Evolutionary conservation across 1,140 invertebrate species (phyloP), one percentile per base, ranked within the genome.

Genomic region (Cecropterus lyciades): DNA sequence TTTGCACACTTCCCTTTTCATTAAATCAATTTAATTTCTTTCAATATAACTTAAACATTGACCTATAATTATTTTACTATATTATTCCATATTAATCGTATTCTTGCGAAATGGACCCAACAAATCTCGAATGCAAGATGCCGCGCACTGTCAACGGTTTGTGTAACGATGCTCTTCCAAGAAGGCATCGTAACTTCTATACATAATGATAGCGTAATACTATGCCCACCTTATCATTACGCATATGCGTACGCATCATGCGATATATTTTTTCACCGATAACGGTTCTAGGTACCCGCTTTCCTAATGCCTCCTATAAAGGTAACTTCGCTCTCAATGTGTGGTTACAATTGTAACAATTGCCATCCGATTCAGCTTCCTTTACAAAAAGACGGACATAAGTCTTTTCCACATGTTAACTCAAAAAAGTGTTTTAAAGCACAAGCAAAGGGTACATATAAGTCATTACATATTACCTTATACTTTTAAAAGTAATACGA

Each of bases 181-280:
- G 64, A 51, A 51, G n/a, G 1, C 13, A 51, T n/a, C 66, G 68
- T 37, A 57, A 57, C 40, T 42, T 20, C 15, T 10, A 20, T 64
- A 70, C 71, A 57, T 64, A 72, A 69, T 45, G 52, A 45, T 67
- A 70, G 63, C 49, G 71, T 70, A 70, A 67, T 65, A 46, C 43
- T 40, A 67, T 53, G 60, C 63, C 11, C 33, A 15, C 33, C 60
- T 73, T 70, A 73, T 73, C 72, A 73, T 45, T 52, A 65, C 51
- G 33, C 10, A 30, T 16, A 40, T 15, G 52, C 53, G 17, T 56
- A 43, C 37, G 37, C 48, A 59, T 42, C 16, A 59, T 46, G 20
- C 55, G 13, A n/a, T 30, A 27, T 13, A 30, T 45, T 59, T 43
- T 27, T 57, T 15, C 6, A 3, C 45, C 24, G 43, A 59, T 59